Conservation (phyloP, 2,888 invertebrate species). For the Morpho helenor region DNA sequence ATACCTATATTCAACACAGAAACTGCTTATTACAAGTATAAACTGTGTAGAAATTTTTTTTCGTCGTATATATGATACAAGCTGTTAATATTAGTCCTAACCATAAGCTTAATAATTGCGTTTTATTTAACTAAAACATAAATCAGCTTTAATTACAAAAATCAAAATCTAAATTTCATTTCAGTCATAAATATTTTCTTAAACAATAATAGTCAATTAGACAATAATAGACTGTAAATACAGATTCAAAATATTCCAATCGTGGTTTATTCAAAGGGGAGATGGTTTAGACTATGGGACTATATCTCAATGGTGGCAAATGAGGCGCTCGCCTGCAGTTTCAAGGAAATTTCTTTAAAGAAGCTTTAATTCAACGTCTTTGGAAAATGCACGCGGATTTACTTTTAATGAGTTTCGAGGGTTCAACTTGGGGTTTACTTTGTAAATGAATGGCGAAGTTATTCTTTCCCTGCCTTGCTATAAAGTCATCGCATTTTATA, state of each 20-base stretch:
- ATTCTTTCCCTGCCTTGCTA: conserved; percentile 35
- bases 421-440: conserved; percentile 69
- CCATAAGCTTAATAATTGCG: too few relatives aligned
- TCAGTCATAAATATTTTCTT: too few relatives aligned
- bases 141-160: too few relatives aligned
- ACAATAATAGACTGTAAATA: conserved; percentile 3
- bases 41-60: too few relatives aligned
- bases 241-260: conserved; percentile 49
- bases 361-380: conserved; percentile 72
- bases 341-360: conserved; percentile 68
- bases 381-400: conserved; percentile 74
- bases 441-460: conserved; percentile 62
- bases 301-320: conserved; percentile 71
- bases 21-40: too few relatives aligned
- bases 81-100: too few relatives aligned
- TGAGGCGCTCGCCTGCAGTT: conserved; percentile 68
- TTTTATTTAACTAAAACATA: too few relatives aligned
- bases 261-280: conserved; percentile 52
- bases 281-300: conserved; percentile 51
- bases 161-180: too few relatives aligned
- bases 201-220: too few relatives aligned
- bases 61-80: too few relatives aligned
- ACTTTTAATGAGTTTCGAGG: conserved; percentile 77
- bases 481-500: conserved; percentile 26
- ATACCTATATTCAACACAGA: too few relatives aligned